Evolutionary conservation across 2,797 vertebrate species (phyloP).

Genomic region (Spondyliosoma cantharus): DNA sequence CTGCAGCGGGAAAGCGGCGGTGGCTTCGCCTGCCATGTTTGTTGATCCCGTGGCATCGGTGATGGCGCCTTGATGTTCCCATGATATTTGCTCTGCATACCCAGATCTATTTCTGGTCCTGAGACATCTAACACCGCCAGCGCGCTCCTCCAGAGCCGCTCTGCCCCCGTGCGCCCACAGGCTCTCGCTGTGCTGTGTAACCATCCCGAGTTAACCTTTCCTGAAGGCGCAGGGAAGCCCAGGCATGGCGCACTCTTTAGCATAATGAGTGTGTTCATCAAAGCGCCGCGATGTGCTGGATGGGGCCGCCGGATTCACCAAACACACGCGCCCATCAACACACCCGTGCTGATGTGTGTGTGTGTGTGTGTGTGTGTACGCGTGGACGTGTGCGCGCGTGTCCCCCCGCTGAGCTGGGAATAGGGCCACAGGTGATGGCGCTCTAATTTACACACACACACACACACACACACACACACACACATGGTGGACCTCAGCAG

Average conservation of each 20-base stretch:
- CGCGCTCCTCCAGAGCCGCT: constrained; percentile 62
- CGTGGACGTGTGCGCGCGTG: constrained; percentile 32
- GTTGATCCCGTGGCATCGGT: constrained; percentile 55
- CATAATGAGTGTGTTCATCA: constrained; percentile 91
- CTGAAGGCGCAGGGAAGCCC: constrained; percentile 82
- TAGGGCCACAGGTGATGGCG: constrained; percentile 88
- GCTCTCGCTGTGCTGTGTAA: constrained; percentile 83
- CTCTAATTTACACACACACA: constrained; percentile 81
- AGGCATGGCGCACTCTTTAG: constrained; percentile 86
- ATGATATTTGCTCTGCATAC: constrained; percentile 77
- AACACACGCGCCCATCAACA: constrained; percentile 54
- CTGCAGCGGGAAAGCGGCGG: constrained; percentile 18
- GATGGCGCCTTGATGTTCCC: constrained; percentile 65
- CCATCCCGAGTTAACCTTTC: constrained; percentile 90
- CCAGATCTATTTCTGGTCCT: constrained; percentile 70
- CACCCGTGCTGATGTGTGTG: constrained; percentile 42
- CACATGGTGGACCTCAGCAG: constrained; percentile 79
- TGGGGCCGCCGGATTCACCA: constrained; percentile 77
- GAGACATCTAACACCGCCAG: constrained; percentile 72
- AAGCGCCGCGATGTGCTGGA: constrained; percentile 77
- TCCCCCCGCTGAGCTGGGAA: constrained; percentile 73
- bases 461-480: constrained; percentile 36
- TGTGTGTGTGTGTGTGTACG: constrained; percentile 40
- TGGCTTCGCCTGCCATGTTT: constrained; percentile 50
- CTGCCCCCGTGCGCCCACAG: constrained; percentile 65